Conservation (phyloP, 2,797 vertebrate species). For the Amniataba percoides region DNA sequence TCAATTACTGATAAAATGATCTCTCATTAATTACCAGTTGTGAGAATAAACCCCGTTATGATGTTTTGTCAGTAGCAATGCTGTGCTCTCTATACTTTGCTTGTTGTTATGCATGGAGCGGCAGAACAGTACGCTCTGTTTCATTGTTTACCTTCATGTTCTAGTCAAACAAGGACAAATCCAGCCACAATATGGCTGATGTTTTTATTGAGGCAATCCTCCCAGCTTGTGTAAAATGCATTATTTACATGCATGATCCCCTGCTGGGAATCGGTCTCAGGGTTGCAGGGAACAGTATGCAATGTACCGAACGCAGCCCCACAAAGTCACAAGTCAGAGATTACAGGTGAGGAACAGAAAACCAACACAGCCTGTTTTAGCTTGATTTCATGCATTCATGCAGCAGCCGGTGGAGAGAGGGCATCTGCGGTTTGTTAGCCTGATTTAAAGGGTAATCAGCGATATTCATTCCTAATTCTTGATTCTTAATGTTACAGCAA, state of each 20-base stretch:
- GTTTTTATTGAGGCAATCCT: slow-evolving; percentile 49
- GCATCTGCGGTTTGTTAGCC: not conserved
- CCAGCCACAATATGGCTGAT: slow-evolving; percentile 31
- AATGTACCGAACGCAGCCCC: not conserved
- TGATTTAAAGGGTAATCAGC: too few species aligned
- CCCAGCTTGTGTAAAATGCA: slow-evolving; percentile 39
- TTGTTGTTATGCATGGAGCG: slow-evolving; percentile 5
- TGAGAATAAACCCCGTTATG: not conserved
- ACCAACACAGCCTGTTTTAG: slow-evolving; percentile 42
- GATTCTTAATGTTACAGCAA: too few species aligned
- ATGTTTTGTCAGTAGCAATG: not conserved
- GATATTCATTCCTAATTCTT: too few species aligned
- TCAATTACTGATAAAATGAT: too few species aligned
- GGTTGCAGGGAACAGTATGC: slow-evolving; percentile 12
- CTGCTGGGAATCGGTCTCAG: slow-evolving; percentile 2
- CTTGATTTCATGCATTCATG: slow-evolving; percentile 53
- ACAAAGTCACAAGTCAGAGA: slow-evolving; percentile 18
- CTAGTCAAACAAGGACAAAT: slow-evolving; percentile 54
- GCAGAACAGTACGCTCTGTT: not conserved
- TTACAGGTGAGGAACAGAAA: slow-evolving; percentile 49
- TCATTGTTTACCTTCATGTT: slow-evolving; percentile 37
- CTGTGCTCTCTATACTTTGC: not conserved
- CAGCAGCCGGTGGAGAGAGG: not conserved
- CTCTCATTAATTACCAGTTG: too few species aligned
- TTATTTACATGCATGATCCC: slow-evolving; percentile 47